phyloP scores from a whole-genome alignment of 2,888 invertebrate genomes.

The Carpatolechia fugitivella region DNA sequence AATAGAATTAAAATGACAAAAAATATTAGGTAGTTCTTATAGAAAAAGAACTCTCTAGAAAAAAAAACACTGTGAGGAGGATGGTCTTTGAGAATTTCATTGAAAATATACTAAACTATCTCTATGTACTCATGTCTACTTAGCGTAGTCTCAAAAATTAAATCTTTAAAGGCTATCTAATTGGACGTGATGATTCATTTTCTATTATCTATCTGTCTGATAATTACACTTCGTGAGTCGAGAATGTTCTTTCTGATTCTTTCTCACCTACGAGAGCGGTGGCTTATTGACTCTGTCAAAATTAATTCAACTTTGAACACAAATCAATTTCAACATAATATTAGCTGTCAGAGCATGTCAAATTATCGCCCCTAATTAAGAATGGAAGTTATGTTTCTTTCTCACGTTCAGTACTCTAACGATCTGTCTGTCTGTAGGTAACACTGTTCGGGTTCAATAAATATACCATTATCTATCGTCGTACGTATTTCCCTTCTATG shows the following conservation, averaged over 20 bases:
- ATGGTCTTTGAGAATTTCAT: too few relatives aligned
- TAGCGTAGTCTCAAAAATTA: too few relatives aligned
- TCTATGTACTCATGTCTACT: too few relatives aligned
- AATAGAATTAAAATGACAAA: too few relatives aligned
- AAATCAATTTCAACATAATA: conserved; percentile 75
- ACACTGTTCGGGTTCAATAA: conserved; percentile 27
- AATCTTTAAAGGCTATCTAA: background rate
- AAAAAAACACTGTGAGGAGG: too few relatives aligned
- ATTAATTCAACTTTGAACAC: conserved; percentile 76
- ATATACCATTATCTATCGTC: conserved; percentile 37
- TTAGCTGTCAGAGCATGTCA: conserved; percentile 75
- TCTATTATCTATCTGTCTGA: conserved; percentile 8
- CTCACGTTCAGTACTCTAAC: conserved; percentile 50
- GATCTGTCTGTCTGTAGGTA: too few relatives aligned
- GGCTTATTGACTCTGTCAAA: conserved; percentile 78
- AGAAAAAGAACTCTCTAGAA: too few relatives aligned
- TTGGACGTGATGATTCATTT: conserved; percentile 12
- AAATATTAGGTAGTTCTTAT: too few relatives aligned
- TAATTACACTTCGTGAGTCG: conserved; percentile 14
- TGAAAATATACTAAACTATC: too few relatives aligned
- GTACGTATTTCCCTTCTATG: conserved; percentile 20
- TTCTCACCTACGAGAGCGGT: conserved; percentile 50
- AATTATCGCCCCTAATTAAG: conserved; percentile 71
- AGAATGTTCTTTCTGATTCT: conserved; percentile 20
- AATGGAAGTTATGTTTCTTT: conserved; percentile 48